These are phyloP conservation scores for Tenodera sinensis DNA, from an alignment of 2,888 invertebrate genomes.

Conservation along the genomic window DNA sequence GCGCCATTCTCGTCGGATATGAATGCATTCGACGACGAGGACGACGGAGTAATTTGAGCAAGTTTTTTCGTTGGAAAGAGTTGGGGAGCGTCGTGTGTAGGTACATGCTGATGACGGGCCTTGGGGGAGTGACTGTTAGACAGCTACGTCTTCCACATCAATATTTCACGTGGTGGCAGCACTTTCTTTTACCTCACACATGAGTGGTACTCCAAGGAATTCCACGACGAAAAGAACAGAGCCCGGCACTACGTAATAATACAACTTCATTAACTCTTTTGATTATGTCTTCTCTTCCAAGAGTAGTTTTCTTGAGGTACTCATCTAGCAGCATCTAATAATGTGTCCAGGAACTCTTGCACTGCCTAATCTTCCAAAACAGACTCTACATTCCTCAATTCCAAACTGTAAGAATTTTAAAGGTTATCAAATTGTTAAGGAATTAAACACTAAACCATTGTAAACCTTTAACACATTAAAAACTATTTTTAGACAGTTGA, in stretches of 20 bases:
- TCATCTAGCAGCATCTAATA: not conserved
- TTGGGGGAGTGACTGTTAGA: not conserved
- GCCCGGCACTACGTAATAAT: constrained; percentile 16
- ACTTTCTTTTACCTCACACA: not conserved
- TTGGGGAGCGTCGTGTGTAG: not conserved
- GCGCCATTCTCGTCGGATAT: not conserved
- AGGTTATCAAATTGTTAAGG: too few species aligned
- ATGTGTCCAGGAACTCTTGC: not conserved
- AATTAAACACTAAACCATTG: too few species aligned
- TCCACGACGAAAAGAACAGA: not conserved
- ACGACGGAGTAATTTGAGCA: not conserved
- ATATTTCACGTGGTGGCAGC: not conserved
- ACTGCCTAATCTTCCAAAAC: not conserved
- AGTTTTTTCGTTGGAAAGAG: not conserved
- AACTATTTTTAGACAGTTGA: too few species aligned
- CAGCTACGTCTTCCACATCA: not conserved
- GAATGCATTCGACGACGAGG: not conserved
- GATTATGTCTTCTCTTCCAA: constrained; percentile 21
- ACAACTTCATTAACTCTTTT: constrained; percentile 27
- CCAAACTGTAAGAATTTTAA: too few species aligned
- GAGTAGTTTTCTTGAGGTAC: not conserved
- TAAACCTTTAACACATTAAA: too few species aligned
- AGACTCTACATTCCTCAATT: too few species aligned
- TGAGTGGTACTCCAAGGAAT: not conserved
- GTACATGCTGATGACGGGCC: not conserved